These are phyloP conservation scores for Papilio aristodemus DNA, from an alignment of 1,140 invertebrate species.

Conservation along the genomic window DNA sequence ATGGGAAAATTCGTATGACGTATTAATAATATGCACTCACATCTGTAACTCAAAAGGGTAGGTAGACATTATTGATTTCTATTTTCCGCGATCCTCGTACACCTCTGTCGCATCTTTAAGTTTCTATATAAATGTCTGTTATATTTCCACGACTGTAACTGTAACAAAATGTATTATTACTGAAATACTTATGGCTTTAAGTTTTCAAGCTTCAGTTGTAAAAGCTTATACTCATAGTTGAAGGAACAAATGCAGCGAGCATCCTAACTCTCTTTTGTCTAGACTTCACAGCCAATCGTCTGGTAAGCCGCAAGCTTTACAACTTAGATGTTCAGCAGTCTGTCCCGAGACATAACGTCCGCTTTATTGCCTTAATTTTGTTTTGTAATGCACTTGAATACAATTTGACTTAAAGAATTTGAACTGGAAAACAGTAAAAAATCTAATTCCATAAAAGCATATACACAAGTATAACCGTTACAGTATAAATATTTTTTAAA, in stretches of 20 bases:
- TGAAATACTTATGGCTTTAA: not conserved
- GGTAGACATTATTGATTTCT: too few species aligned
- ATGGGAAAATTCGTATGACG: too few species aligned
- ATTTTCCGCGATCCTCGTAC: too few species aligned
- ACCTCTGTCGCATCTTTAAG: too few species aligned
- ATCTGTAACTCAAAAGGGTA: too few species aligned
- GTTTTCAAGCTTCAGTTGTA: slow-evolving; percentile 11
- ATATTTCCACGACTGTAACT: not conserved
- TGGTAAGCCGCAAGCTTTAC: slow-evolving; percentile 35
- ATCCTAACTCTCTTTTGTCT: slow-evolving; percentile 30
- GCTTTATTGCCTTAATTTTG: slow-evolving; percentile 31
- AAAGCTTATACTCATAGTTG: slow-evolving; percentile 24
- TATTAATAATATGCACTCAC: too few species aligned
- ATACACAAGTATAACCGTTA: too few species aligned
- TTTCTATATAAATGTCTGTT: too few species aligned
- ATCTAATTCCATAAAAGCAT: not conserved
- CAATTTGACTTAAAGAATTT: not conserved
- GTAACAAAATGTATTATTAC: not conserved
- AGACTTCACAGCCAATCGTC: slow-evolving; percentile 37
- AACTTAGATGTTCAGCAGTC: slow-evolving; percentile 36
- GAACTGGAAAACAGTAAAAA: not conserved
- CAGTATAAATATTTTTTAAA: too few species aligned
- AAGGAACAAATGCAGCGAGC: slow-evolving; percentile 26
- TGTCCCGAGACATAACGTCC: slow-evolving; percentile 24
- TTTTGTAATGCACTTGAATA: slow-evolving; percentile 22